Evolutionary conservation across 2,797 vertebrate species (phyloP), one percentile per base, ranked within the genome.

Genomic region (Sphenodon punctatus): DNA sequence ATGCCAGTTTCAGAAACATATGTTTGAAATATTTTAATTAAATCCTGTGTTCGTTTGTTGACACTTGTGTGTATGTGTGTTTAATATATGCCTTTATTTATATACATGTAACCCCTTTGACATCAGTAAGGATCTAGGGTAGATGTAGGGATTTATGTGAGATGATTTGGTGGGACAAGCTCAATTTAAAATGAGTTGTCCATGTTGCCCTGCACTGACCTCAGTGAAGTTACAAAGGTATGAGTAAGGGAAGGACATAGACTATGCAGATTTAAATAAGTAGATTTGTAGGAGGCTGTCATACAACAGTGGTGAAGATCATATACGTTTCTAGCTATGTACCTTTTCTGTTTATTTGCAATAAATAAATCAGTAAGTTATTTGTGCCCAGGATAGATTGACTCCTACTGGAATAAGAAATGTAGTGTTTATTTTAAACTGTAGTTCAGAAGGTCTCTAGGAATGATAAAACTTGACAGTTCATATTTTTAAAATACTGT

Each of bases 1-100:
- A 64, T 91, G 70, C 83, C 59, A 91, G 81, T 91, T 94, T 89
- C 75, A 81, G 80, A 86, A 86, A 79, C 87, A 68, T 91, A 67
- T 75, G 87, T 32, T 76, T 81, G 66, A 75, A 68, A 71, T 82
- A 46, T 91, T 84, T 90, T 76, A 92, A 89, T 81, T 92, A 78
- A 76, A 83, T 85, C 45, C 81, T 89, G 65, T 84, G 80, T 91
- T 86, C 80, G 85, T 90, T 43, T 53, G 65, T 72, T 90, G 91
- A 92, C 91, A 70, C 63, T 90, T 82, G 60, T 81, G 71, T 84
- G n/a, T 79, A 39, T 85, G 67, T 87, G 53, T 63, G 65, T 87
- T 85, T 74, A 88, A 36, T 89, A 51, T 89, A 87, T 75, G 32
- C 69, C 49, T 4, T 90, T 49, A 68, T 85, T 92, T 91, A 59